A percentile compares a stretch with the other conserved stretches of the same genome.
Conservation (phyloP, 2,888 invertebrate species). For the Epistrophe eligans region DNA sequence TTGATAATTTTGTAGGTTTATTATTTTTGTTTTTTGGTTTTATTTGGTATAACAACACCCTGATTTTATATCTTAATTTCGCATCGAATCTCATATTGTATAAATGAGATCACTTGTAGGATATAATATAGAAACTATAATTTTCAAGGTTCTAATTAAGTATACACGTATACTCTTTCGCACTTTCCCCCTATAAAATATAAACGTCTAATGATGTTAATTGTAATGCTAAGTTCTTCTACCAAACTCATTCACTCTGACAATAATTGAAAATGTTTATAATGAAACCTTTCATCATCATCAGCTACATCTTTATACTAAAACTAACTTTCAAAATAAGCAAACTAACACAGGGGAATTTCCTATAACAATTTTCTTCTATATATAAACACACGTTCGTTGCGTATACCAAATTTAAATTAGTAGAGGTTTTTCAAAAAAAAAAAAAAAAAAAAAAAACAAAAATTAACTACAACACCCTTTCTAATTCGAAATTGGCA, state of each 20-base stretch:
- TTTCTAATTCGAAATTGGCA: slow-evolving; percentile 43
- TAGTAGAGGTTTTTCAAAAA: neutral
- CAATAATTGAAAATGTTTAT: slow-evolving; percentile 2
- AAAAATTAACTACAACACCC: slow-evolving; percentile 14
- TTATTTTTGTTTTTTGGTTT: too few relatives aligned
- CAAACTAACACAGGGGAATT: neutral
- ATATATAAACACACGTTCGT: neutral
- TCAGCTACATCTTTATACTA: too few relatives aligned
- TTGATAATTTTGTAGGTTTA: too few relatives aligned
- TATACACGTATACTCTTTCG: too few relatives aligned
- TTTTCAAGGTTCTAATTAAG: too few relatives aligned
- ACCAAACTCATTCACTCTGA: neutral
- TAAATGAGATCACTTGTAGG: too few relatives aligned
- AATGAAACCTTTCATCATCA: too few relatives aligned
- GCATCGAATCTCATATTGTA: too few relatives aligned
- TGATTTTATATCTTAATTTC: too few relatives aligned
- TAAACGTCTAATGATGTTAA: neutral
- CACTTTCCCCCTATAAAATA: neutral
- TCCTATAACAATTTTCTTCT: slow-evolving; percentile 5
- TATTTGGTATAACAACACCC: too few relatives aligned
- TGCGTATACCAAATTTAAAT: slow-evolving; percentile 14
- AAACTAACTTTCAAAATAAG: neutral
- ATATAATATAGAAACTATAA: too few relatives aligned
- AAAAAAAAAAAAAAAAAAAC: slow-evolving; percentile 12
- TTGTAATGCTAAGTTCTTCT: neutral